phyloP scores from a whole-genome alignment of 2,888 invertebrate genomes.

The Kuschelorhynchus macadamiae region DNA sequence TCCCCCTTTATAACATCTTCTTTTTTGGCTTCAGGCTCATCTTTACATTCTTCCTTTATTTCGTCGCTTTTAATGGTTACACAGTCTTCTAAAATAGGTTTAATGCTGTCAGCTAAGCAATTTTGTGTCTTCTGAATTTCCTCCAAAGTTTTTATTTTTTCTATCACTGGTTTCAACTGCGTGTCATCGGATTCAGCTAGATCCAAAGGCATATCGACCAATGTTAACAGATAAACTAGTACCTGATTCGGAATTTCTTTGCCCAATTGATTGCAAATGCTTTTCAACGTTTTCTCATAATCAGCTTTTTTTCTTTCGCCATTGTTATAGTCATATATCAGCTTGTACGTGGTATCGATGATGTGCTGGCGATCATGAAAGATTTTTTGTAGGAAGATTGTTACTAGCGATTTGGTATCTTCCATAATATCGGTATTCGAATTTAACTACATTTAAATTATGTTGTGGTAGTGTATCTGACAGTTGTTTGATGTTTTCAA shows the following conservation, averaged over 20 bases:
- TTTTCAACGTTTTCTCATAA: conserved; percentile 64
- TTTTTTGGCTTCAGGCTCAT: neutral
- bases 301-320: conserved; percentile 59
- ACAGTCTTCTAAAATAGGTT: conserved; percentile 56
- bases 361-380: conserved; percentile 62
- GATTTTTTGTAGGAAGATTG: conserved; percentile 63
- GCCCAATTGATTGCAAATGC: conserved; percentile 62
- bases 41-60: conserved; percentile 23
- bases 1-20: neutral
- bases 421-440: conserved; percentile 54
- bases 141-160: conserved; percentile 51
- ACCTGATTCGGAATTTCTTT: conserved; percentile 64
- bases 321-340: conserved; percentile 63
- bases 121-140: conserved; percentile 57
- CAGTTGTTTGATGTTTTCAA: neutral
- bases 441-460: too few relatives aligned
- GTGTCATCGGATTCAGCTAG: conserved; percentile 51
- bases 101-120: conserved; percentile 53
- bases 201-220: conserved; percentile 63
- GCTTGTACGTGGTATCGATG: conserved; percentile 61
- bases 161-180: conserved; percentile 54
- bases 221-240: conserved; percentile 63
- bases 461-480: neutral
- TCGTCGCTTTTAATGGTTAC: conserved; percentile 30
- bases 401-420: conserved; percentile 62